Base-by-base conservation (phyloP, 2,888 invertebrate species). In the Venustoraphidia nigricollis region DNA sequence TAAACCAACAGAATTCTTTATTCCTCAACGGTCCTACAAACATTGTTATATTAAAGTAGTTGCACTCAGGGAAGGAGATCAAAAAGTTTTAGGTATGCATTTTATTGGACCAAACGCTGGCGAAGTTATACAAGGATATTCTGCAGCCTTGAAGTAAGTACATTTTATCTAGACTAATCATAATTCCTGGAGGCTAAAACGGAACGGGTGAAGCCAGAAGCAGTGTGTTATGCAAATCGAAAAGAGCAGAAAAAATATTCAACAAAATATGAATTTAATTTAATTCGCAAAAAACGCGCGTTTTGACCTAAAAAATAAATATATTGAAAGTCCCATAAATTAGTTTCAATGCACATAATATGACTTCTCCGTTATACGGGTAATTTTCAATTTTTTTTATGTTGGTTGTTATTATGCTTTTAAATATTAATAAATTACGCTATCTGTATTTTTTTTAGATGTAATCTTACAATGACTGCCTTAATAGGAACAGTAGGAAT, bases 1-100 rank as follows among this genome's bases (percentile, higher is more conserved):
- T 69, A 89, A 88, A 66, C 95, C 96, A 37, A 85, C 96, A 6
- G 96, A 97, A 72, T 95, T 91, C 73, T 90, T 92, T 60, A 79
- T 97, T 53, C 90, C 95, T 11, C 85, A 91, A 65, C 81, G 86
- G 56, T 85, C 82, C 61, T 84, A 88, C 57, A 79, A 81, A 59
- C 81, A 84, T 64, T 95, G 96, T 68, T 97, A 96, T 67, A 71
- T 89, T 55, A 97, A 97, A 71, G 84, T 88, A 1, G 73, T 91
- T 38, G 79, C 83, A 43, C 62, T 77, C 48, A 71, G 79, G 51
- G 71, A 68, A 51, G 76, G 73, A 5, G 79, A 84, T 52, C 83
- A 87, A 66, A 76, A 75, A 57, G 77, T 94, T 27, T 67, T 94
- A 45, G 94, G 94, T 2, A 76, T 94, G 64, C 94, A 94, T 69